phyloP scores from a whole-genome alignment of 2,797 vertebrate genomes.

The Echeneis naucrates region DNA sequence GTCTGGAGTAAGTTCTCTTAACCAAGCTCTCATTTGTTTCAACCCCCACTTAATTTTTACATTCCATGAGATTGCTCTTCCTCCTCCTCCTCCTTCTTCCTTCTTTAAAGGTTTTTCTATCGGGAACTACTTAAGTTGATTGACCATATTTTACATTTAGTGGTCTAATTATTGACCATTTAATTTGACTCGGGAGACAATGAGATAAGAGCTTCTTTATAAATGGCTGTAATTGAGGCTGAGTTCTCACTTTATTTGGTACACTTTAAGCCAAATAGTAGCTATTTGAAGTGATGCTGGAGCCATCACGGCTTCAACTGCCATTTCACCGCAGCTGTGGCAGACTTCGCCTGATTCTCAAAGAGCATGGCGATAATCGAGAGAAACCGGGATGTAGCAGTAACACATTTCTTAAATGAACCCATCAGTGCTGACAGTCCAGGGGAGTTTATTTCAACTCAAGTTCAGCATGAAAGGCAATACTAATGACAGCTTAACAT shows the following conservation, averaged over 20 bases:
- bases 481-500: not conserved
- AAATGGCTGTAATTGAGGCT: too few species aligned
- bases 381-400: too few species aligned
- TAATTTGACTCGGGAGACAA: not conserved
- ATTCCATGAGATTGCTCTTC: not conserved
- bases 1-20: too few species aligned
- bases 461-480: constrained; percentile 8
- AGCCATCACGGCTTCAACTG: too few species aligned
- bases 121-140: not conserved
- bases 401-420: too few species aligned
- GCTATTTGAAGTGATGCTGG: too few species aligned
- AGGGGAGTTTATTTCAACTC: not conserved
- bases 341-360: not conserved
- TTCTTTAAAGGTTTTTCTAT: not conserved
- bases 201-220: too few species aligned
- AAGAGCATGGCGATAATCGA: not conserved
- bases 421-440: not conserved
- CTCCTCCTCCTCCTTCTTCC: not conserved
- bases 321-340: too few species aligned
- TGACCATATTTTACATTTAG: not conserved
- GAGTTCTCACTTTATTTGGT: constrained; percentile 16
- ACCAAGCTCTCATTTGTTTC: not conserved
- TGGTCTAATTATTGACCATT: not conserved
- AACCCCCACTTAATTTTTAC: not conserved
- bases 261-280: not conserved